phyloP scores from a whole-genome alignment of 2,797 vertebrate species.

The Pampus argenteus region DNA sequence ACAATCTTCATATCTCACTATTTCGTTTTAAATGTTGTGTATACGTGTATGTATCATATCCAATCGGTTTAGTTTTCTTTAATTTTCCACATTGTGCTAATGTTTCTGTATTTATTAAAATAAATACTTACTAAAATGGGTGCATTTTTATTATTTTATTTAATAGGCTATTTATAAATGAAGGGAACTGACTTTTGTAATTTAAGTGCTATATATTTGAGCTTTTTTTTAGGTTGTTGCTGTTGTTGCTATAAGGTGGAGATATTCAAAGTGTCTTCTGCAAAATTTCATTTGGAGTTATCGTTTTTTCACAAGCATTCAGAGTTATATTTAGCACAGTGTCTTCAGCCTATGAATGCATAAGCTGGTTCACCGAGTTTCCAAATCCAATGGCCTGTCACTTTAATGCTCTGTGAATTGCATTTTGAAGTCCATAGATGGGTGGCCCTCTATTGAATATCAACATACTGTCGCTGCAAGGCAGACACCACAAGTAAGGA shows the following conservation, averaged over 20 bases:
- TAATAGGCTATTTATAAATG: neutral
- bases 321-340: conserved; percentile 48
- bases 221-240: neutral
- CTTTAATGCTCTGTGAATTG: conserved; percentile 18
- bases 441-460: conserved; percentile 17
- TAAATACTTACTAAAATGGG: neutral
- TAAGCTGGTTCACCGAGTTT: conserved; percentile 29
- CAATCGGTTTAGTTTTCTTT: neutral
- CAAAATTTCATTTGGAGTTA: neutral
- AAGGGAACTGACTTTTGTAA: neutral
- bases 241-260: neutral
- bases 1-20: neutral
- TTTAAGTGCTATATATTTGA: conserved; percentile 4
- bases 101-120: neutral
- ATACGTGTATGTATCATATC: neutral
- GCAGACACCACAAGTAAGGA: conserved; percentile 56
- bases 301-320: conserved; percentile 21
- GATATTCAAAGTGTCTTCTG: neutral
- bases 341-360: conserved; percentile 35
- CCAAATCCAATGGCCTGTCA: conserved; percentile 40
- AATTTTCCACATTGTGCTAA: neutral
- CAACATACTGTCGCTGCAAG: conserved; percentile 40
- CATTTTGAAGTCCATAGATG: conserved; percentile 34
- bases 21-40: neutral
- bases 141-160: conserved; percentile 1